These are phyloP conservation scores for Coenonympha arcania DNA, from an alignment of 2,888 invertebrate species.

Conservation along the genomic window DNA sequence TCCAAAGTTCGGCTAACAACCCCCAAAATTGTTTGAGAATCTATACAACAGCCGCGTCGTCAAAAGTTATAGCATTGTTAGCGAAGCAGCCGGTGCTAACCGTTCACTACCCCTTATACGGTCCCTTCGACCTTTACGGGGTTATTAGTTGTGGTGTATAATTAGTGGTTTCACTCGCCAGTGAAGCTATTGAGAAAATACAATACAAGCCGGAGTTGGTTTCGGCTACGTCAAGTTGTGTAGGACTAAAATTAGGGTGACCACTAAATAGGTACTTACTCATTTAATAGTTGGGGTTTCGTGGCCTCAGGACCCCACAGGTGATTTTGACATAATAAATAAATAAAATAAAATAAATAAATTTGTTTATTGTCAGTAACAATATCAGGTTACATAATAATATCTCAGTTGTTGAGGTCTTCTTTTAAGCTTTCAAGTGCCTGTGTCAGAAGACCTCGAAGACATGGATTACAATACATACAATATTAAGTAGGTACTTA, in stretches of 20 bases:
- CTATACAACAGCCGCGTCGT: conserved; percentile 6
- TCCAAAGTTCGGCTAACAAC: conserved; percentile 9
- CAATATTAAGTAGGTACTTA: too few relatives aligned
- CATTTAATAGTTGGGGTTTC: neutral
- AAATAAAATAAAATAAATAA: too few relatives aligned
- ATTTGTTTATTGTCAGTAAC: too few relatives aligned
- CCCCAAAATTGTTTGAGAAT: conserved; percentile 10
- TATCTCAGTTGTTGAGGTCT: too few relatives aligned
- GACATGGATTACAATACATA: too few relatives aligned
- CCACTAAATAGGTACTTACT: neutral
- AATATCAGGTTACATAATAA: too few relatives aligned
- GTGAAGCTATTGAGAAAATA: conserved; percentile 19
- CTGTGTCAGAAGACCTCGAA: too few relatives aligned
- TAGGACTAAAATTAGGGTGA: conserved; percentile 18
- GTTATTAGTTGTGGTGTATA: conserved; percentile 10
- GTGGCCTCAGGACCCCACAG: too few relatives aligned
- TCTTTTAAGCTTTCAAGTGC: too few relatives aligned
- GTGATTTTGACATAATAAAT: neutral
- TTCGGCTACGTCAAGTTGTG: conserved; percentile 47
- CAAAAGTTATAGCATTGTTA: conserved; percentile 12
- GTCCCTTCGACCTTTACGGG: conserved; percentile 15
- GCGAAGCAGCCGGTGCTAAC: conserved; percentile 1
- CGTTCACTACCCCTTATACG: conserved; percentile 8
- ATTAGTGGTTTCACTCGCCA: conserved; percentile 7
- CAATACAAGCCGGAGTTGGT: conserved; percentile 22